Conservation (phyloP, 2,797 vertebrate species). For the Acestrorhynchus altus region DNA sequence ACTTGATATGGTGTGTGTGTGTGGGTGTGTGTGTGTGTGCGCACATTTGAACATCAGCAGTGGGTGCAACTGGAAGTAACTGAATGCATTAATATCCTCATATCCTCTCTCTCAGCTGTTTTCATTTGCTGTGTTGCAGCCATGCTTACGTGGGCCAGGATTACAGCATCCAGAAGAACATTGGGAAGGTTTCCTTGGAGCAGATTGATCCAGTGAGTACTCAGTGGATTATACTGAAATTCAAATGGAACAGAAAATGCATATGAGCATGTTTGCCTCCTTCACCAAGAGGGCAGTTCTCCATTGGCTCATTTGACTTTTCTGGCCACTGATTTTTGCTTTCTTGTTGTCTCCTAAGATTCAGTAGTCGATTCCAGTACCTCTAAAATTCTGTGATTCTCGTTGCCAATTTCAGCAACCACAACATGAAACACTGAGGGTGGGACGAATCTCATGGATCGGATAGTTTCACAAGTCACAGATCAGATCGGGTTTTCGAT, state of each 20-base stretch:
- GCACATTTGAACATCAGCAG: too few species aligned
- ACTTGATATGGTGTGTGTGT: too few species aligned
- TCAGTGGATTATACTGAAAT: not conserved
- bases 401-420: too few species aligned
- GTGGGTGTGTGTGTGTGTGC: too few species aligned
- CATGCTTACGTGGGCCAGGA: conserved; percentile 96
- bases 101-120: conserved; percentile 20
- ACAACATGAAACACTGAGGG: too few species aligned
- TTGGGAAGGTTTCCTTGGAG: conserved; percentile 93
- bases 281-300: not conserved
- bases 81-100: not conserved
- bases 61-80: too few species aligned
- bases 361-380: too few species aligned
- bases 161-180: conserved; percentile 89
- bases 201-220: conserved; percentile 93
- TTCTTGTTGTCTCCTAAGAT: not conserved
- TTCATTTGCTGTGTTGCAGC: conserved; percentile 72
- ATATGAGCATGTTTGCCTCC: not conserved
- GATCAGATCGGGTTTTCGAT: too few species aligned
- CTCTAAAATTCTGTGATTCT: too few species aligned
- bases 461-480: too few species aligned
- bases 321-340: not conserved
- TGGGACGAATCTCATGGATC: too few species aligned
- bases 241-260: conserved; percentile 3
- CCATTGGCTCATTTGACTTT: not conserved